Evolutionary conservation across 2,888 invertebrate species (phyloP).

Genomic region (Andrena minutula): DNA sequence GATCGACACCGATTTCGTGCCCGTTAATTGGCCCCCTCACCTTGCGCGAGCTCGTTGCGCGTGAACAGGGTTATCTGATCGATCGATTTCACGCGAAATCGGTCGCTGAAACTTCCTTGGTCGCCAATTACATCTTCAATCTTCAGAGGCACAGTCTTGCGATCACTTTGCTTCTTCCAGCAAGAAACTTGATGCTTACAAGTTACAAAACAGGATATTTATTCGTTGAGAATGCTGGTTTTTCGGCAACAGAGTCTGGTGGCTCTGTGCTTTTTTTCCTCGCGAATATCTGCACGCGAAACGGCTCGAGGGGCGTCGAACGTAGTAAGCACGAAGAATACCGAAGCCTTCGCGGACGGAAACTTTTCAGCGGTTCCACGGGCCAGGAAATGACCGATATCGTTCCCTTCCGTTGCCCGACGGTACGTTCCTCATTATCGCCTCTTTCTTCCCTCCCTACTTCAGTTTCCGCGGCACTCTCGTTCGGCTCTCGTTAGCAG

Average conservation of each 20-base stretch:
- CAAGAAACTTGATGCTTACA: too few relatives aligned
- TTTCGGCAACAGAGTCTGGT: too few relatives aligned
- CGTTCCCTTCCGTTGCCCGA: constrained; percentile 54
- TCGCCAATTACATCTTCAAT: too few relatives aligned
- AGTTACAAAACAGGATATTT: too few relatives aligned
- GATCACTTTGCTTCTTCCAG: too few relatives aligned
- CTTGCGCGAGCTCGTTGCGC: background rate
- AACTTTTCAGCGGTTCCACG: constrained; percentile 48
- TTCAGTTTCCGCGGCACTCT: constrained; percentile 11
- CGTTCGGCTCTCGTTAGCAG: constrained; percentile 44
- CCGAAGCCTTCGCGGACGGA: constrained; percentile 25
- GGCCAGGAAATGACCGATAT: constrained; percentile 63
- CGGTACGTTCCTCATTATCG: constrained; percentile 59
- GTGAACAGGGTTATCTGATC: background rate
- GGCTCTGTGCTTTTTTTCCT: too few relatives aligned
- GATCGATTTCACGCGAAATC: constrained; percentile 8
- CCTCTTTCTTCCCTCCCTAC: constrained; percentile 10
- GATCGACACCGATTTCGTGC: constrained; percentile 61
- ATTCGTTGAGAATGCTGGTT: too few relatives aligned
- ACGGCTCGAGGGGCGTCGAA: background rate
- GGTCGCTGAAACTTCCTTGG: too few relatives aligned
- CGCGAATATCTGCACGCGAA: constrained; percentile 1
- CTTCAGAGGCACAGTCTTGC: too few relatives aligned
- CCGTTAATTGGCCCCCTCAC: constrained; percentile 48
- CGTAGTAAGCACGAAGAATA: constrained; percentile 5